phyloP scores from a whole-genome alignment of 2,797 vertebrate genomes.

The Alcedo quadribrachys region DNA sequence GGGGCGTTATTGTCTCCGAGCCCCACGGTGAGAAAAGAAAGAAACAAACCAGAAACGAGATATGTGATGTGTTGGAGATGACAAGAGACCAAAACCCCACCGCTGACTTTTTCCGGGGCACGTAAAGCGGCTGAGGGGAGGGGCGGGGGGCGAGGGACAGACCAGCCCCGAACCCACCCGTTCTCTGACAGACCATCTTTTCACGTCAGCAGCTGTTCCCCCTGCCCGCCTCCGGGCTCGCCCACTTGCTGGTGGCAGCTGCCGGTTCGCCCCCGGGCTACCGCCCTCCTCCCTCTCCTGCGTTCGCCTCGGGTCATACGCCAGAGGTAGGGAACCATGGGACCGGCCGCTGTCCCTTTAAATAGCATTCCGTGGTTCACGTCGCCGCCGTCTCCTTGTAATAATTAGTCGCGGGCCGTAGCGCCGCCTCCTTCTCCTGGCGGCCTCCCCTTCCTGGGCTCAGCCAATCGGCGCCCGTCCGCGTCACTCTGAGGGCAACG shows the following conservation, averaged over 20 bases:
- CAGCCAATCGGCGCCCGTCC: slow-evolving; percentile 59
- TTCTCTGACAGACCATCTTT: neutral
- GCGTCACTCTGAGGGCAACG: slow-evolving; percentile 71
- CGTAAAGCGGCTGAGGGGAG: neutral
- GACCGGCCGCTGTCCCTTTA: slow-evolving; percentile 19
- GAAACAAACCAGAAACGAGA: neutral
- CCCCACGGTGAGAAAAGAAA: neutral
- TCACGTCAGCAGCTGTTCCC: neutral
- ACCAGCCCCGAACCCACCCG: neutral
- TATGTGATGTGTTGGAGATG: rapidly evolving
- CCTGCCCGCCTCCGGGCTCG: no score
- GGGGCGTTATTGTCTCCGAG: neutral
- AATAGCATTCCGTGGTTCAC: neutral
- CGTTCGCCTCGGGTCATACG: neutral
- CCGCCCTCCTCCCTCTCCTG: neutral
- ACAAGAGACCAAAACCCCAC: neutral
- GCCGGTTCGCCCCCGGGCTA: neutral
- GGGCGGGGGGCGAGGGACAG: neutral
- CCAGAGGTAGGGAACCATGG: rapidly evolving
- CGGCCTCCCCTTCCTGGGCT: neutral
- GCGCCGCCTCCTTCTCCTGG: slow-evolving; percentile 1
- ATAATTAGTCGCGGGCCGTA: slow-evolving; percentile 23
- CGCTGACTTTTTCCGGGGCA: neutral
- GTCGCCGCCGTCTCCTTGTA: slow-evolving; percentile 49
- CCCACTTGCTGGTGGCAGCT: no score